Percentiles rank a stretch among this genome's conserved stretches.
These are phyloP conservation scores for Zeuzera pyrina DNA, from an alignment of 2,888 invertebrate genomes.

Conservation along the genomic window DNA sequence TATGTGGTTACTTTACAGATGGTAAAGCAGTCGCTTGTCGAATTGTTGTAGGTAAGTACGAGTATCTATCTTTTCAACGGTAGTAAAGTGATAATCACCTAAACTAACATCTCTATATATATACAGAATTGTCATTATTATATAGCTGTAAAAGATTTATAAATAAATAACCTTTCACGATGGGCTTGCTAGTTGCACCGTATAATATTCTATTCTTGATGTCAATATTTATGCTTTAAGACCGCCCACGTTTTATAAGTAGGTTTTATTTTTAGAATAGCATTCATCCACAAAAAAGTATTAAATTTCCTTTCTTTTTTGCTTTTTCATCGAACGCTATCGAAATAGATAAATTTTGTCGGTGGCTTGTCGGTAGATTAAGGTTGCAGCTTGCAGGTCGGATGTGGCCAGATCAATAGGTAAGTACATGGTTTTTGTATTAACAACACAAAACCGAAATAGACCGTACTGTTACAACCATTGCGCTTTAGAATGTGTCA, in stretches of 20 bases:
- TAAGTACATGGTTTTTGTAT: constrained; percentile 2
- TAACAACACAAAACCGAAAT: constrained; percentile 4
- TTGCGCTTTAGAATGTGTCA: constrained; percentile 1
- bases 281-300: not conserved
- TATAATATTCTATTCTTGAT: no score
- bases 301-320: constrained; percentile 15
- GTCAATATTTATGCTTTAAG: no score
- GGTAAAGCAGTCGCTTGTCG: no score
- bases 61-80: no score
- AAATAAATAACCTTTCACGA: no score
- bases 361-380: constrained; percentile 36
- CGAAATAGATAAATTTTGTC: constrained; percentile 22
- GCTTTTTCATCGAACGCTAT: constrained; percentile 9
- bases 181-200: no score
- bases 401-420: constrained; percentile 2
- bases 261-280: constrained; percentile 30
- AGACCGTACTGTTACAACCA: constrained; percentile 1
- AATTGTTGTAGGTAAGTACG: no score
- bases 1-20: no score
- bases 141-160: no score
- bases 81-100: no score
- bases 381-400: constrained; percentile 8
- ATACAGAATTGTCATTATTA: no score
- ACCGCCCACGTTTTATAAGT: constrained; percentile 37
- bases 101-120: no score